These are phyloP conservation scores for Eriosoma lanigerum DNA, from an alignment of 1,140 invertebrate genomes.

Conservation along the genomic window DNA sequence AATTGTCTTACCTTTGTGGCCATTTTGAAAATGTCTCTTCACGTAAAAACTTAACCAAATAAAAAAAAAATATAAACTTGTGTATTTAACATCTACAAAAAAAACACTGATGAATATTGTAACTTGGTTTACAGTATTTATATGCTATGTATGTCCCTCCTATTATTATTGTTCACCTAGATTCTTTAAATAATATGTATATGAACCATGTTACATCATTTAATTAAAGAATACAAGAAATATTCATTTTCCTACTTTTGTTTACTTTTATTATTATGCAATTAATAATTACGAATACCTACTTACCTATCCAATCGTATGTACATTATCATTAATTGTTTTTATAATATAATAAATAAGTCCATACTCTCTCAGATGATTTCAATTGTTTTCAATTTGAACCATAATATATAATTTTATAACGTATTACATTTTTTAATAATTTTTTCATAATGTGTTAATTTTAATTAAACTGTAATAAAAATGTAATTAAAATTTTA, in stretches of 20 bases:
- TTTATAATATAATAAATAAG: too few species aligned
- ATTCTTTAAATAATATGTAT: not conserved
- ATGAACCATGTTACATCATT: not conserved
- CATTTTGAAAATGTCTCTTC: not conserved
- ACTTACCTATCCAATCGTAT: too few species aligned
- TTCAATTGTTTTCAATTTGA: too few species aligned
- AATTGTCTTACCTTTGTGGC: not conserved
- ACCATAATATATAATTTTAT: too few species aligned
- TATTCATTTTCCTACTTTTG: not conserved
- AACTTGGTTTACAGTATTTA: constrained; percentile 9
- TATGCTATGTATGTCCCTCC: not conserved
- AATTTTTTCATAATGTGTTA: too few species aligned
- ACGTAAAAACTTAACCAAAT: too few species aligned
- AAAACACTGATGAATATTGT: not conserved
- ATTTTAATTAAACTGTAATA: too few species aligned
- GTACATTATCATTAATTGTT: too few species aligned
- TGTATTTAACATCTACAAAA: not conserved
- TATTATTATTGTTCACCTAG: not conserved
- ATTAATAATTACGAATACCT: too few species aligned
- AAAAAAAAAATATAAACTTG: not conserved
- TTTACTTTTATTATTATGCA: not conserved
- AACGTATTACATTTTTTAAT: too few species aligned
- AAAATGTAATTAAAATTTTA: too few species aligned
- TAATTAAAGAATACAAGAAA: constrained; percentile 1
- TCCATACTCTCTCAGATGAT: too few species aligned